Percentiles rank a stretch among this genome's conserved stretches.
Evolutionary conservation across 1,140 invertebrate genomes (phyloP).

Genomic region (Micrasema minimum): DNA sequence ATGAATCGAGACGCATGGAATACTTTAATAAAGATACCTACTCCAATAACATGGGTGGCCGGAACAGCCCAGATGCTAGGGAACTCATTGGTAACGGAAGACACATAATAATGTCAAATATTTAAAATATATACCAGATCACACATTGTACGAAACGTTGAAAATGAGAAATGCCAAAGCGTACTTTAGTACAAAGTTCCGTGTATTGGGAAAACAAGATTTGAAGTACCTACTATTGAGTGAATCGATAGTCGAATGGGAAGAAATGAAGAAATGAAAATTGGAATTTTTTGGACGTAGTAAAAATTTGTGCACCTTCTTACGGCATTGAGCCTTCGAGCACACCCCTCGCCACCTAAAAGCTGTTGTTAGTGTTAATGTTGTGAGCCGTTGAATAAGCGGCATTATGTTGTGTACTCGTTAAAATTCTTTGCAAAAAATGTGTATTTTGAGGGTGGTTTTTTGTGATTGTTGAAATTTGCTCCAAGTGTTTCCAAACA

Average conservation of each 20-base stretch:
- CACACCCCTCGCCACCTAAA: constrained; percentile 11
- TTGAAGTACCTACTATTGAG: no score
- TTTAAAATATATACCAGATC: constrained; percentile 57
- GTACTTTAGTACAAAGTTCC: neutral
- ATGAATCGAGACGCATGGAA: constrained; percentile 59
- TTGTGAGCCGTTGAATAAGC: neutral
- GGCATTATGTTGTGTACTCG: constrained; percentile 17
- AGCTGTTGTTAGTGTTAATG: constrained; percentile 20
- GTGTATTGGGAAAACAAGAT: neutral
- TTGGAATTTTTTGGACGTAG: no score
- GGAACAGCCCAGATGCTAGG: constrained; percentile 68
- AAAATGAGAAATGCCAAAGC: neutral
- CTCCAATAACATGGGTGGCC: constrained; percentile 70
- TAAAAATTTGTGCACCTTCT: constrained; percentile 51
- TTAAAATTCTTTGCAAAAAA: neutral
- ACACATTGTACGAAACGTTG: neutral
- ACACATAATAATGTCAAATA: constrained; percentile 66
- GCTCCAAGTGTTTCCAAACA: constrained; percentile 30
- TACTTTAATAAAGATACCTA: constrained; percentile 64
- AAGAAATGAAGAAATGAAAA: no score
- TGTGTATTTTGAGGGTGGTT: constrained; percentile 10
- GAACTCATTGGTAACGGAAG: constrained; percentile 71
- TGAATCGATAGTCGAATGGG: no score
- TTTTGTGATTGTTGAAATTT: constrained; percentile 28
- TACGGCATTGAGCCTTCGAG: constrained; percentile 14